These are phyloP conservation scores for Morbakka virulenta DNA, from an alignment of 30 jellyfish, hydroid and myxozoan genomes.

Conservation along the genomic window DNA sequence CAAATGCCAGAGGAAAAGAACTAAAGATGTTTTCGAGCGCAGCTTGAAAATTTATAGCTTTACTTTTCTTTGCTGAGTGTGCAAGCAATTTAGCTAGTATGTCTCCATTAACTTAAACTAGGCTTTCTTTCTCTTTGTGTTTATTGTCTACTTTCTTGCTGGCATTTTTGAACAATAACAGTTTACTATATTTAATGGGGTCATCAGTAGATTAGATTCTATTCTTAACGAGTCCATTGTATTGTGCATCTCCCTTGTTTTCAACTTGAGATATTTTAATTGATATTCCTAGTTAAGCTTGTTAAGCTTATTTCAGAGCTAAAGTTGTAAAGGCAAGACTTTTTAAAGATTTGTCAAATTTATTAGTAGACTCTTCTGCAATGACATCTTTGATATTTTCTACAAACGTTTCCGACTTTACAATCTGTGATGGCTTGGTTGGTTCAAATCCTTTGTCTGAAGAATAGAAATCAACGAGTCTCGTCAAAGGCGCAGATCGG, in stretches of 20 bases:
- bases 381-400: background rate
- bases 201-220: constrained; percentile 1
- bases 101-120: too few species aligned
- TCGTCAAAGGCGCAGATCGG: too few species aligned
- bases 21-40: constrained; percentile 20
- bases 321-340: too few species aligned
- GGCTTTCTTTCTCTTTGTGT: background rate
- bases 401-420: constrained; percentile 14
- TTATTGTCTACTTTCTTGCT: background rate
- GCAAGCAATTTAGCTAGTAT: constrained; percentile 35
- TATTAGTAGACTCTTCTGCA: constrained; percentile 15
- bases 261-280: background rate
- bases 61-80: constrained; percentile 14
- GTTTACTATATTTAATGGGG: constrained; percentile 2
- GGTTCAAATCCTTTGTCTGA: background rate
- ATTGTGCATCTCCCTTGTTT: background rate
- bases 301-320: constrained; percentile 26
- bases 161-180: constrained; percentile 13
- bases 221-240: constrained; percentile 1
- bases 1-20: constrained; percentile 11
- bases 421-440: constrained; percentile 4
- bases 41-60: constrained; percentile 9
- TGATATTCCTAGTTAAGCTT: background rate
- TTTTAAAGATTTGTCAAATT: constrained; percentile 11
- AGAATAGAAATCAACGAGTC: background rate